These are phyloP conservation scores for Psittacus erithacus DNA, from an alignment of 2,113 vertebrate genomes.

Conservation along the genomic window DNA sequence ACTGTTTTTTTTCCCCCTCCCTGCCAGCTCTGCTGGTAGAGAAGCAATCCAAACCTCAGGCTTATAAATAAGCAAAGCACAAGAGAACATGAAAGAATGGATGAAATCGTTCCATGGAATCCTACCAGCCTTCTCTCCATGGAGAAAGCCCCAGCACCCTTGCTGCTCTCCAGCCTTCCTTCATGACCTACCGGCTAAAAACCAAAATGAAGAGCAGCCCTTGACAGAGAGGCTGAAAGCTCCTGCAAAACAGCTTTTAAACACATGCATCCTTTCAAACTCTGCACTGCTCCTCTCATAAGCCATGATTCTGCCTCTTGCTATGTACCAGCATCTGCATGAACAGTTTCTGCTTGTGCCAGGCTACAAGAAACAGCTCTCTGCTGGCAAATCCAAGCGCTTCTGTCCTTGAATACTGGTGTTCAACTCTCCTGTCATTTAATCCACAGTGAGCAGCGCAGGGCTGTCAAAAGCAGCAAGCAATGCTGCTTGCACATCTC, in stretches of 20 bases:
- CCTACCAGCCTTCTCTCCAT: not conserved
- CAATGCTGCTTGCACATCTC: not conserved
- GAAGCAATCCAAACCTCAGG: slow-evolving; percentile 52
- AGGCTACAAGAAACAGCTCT: not conserved
- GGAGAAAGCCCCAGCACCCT: not conserved
- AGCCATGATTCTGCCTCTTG: not conserved
- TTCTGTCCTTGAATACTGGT: not conserved
- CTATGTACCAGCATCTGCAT: not conserved
- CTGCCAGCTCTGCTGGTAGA: slow-evolving; percentile 42
- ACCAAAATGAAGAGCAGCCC: not conserved
- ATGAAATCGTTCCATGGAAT: slow-evolving; percentile 19
- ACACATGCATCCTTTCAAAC: not conserved
- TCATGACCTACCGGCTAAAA: not conserved
- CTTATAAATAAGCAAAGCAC: slow-evolving; percentile 49
- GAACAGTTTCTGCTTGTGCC: not conserved
- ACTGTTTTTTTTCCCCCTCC: not conserved
- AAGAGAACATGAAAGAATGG: slow-evolving; percentile 17
- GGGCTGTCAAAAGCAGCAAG: not conserved
- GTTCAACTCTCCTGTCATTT: not conserved
- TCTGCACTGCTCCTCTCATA: not conserved
- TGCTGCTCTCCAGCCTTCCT: not conserved
- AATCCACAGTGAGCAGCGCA: fast-evolving
- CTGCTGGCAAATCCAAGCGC: not conserved
- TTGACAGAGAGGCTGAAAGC: not conserved
- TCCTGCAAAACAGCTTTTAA: not conserved